A percentile compares a stretch with the other conserved stretches of the same genome.
Evolutionary conservation across 2,888 invertebrate genomes (phyloP).

Genomic region (Dioctria linearis): DNA sequence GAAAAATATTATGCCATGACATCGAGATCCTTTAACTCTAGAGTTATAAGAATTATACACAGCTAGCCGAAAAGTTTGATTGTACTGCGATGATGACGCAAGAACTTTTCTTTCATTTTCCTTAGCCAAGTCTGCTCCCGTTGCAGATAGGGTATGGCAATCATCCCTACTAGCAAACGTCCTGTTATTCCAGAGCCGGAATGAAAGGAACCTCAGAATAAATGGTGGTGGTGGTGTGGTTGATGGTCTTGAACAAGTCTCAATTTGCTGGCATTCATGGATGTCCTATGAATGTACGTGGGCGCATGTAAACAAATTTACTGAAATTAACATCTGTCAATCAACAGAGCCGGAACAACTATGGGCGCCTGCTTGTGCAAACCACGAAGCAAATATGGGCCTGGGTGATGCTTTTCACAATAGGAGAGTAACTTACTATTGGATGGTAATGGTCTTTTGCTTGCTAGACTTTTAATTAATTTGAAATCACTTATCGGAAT

Average conservation of each 20-base stretch:
- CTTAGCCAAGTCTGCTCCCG: not conserved
- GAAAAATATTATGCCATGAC: not conserved
- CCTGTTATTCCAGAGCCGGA: not conserved
- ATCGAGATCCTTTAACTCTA: not conserved
- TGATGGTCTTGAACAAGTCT: conserved; percentile 31
- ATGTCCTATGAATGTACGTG: conserved; percentile 16
- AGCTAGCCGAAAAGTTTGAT: not conserved
- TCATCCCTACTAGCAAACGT: conserved; percentile 3
- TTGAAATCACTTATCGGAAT: conserved; percentile 15
- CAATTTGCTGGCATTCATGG: not conserved
- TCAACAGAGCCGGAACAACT: conserved; percentile 34
- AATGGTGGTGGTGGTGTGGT: not conserved
- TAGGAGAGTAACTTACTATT: not conserved
- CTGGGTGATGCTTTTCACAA: not conserved
- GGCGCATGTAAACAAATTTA: conserved; percentile 54
- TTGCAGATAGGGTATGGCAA: not conserved
- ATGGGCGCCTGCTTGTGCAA: conserved; percentile 20
- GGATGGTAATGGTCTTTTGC: not conserved
- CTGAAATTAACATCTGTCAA: conserved; percentile 55
- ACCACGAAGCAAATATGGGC: conserved; percentile 18
- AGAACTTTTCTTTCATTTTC: not conserved
- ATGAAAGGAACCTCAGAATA: not conserved
- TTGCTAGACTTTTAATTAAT: conserved; percentile 17
- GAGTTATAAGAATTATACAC: not conserved
- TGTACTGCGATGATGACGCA: not conserved